Percentiles rank a stretch among this genome's conserved stretches.
Conservation (phyloP, 2,888 invertebrate genomes). For the Reticulitermes lucifugus region DNA sequence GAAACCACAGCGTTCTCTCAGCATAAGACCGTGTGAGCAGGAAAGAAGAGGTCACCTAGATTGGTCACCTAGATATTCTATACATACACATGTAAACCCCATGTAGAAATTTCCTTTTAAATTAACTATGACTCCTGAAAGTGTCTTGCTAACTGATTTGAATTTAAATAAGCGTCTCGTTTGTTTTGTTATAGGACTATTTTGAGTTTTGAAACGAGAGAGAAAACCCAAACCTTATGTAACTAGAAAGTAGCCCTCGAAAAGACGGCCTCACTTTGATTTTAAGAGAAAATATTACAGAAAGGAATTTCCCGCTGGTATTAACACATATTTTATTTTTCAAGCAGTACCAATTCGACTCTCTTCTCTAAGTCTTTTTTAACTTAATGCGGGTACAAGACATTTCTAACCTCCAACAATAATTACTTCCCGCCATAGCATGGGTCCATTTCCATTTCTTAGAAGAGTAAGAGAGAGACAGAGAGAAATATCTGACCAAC, state of each 20-base stretch:
- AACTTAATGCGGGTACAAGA: conserved; percentile 29
- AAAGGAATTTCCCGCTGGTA: not conserved
- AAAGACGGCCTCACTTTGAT: not conserved
- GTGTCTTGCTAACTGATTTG: not conserved
- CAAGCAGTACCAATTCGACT: not conserved
- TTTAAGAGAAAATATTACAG: not conserved
- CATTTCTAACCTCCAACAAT: conserved; percentile 6
- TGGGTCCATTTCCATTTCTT: conserved; percentile 21
- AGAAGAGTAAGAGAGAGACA: not conserved
- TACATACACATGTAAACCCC: too few relatives aligned
- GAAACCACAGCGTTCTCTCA: too few relatives aligned
- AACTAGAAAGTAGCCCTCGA: not conserved
- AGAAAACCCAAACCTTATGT: not conserved
- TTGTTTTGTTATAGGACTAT: not conserved
- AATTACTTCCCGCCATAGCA: conserved; percentile 22
- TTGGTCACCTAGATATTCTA: too few relatives aligned
- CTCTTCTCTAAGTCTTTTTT: not conserved
- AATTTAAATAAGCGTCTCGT: not conserved
- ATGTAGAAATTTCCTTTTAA: too few relatives aligned
- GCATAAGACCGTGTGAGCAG: too few relatives aligned
- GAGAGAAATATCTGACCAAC: conserved; percentile 24
- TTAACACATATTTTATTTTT: conserved; percentile 28
- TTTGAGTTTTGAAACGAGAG: not conserved
- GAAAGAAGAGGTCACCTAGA: too few relatives aligned
- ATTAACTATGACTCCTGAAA: not conserved